phyloP scores from a whole-genome alignment of 2,797 vertebrate genomes.

The Lophius americanus region DNA sequence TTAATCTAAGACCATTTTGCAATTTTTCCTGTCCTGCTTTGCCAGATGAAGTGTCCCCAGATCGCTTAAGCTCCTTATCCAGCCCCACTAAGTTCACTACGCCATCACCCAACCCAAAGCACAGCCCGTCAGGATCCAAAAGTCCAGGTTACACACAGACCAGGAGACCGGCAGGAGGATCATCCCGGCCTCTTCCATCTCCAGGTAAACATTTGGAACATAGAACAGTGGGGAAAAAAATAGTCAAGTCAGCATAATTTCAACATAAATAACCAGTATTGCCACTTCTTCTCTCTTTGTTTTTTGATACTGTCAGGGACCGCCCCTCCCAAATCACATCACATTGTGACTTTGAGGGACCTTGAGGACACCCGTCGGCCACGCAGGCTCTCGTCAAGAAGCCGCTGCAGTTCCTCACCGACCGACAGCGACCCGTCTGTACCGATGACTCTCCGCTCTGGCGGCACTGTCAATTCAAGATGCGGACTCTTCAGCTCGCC shows the following conservation, averaged over 20 bases:
- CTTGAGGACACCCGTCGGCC: conserved; percentile 86
- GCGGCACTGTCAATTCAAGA: conserved; percentile 62
- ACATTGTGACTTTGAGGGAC: conserved; percentile 89
- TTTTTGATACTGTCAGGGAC: conserved; percentile 62
- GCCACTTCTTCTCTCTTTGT: not conserved
- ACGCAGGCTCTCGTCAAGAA: conserved; percentile 82
- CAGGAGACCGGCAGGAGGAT: conserved; percentile 88
- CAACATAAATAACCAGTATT: not conserved
- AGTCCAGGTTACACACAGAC: conserved; percentile 85
- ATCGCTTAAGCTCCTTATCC: conserved; percentile 54
- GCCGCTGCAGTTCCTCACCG: conserved; percentile 80
- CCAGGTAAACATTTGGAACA: conserved; percentile 78
- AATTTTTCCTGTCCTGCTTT: not conserved
- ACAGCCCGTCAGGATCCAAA: conserved; percentile 81
- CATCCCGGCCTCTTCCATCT: conserved; percentile 88
- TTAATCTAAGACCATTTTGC: not conserved
- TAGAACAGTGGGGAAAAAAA: not conserved
- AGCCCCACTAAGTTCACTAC: conserved; percentile 56
- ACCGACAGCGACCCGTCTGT: conserved; percentile 64
- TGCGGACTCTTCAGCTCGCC: conserved; percentile 74
- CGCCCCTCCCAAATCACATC: conserved; percentile 82
- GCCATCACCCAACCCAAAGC: conserved; percentile 78
- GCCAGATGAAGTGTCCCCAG: conserved; percentile 64
- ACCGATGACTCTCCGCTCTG: conserved; percentile 66
- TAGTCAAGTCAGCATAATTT: not conserved